These are phyloP conservation scores for Acronicta psi DNA, from an alignment of 2,888 invertebrate species.

Conservation along the genomic window DNA sequence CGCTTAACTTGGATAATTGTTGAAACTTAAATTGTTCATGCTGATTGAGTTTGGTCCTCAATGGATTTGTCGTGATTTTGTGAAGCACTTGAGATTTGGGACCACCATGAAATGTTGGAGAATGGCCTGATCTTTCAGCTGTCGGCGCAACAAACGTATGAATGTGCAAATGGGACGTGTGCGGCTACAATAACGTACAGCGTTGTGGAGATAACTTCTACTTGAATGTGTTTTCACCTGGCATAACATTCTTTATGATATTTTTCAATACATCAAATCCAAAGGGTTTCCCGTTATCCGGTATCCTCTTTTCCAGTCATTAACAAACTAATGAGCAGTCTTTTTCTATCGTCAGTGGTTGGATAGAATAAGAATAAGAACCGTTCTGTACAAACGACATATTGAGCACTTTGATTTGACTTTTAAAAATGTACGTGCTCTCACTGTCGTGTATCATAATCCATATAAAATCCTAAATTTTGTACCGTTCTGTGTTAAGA, in stretches of 20 bases:
- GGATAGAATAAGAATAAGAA: too few relatives aligned
- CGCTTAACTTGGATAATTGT: conserved; percentile 72
- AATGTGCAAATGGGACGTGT: conserved; percentile 44
- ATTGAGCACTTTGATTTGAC: too few relatives aligned
- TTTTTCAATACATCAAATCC: neutral
- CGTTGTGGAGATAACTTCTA: conserved; percentile 12
- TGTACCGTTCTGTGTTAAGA: too few relatives aligned
- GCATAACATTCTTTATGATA: neutral
- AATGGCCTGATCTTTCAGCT: conserved; percentile 33
- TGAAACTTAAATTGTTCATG: conserved; percentile 75
- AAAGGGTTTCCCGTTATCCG: conserved; percentile 5
- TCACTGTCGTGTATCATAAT: too few relatives aligned
- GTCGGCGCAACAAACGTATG: conserved; percentile 35
- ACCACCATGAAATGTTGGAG: conserved; percentile 60
- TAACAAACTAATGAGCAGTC: too few relatives aligned
- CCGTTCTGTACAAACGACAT: too few relatives aligned
- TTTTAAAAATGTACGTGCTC: too few relatives aligned
- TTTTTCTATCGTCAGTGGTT: too few relatives aligned
- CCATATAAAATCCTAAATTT: too few relatives aligned
- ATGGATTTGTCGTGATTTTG: conserved; percentile 72
- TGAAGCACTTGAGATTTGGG: conserved; percentile 71
- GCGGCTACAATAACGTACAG: conserved; percentile 18
- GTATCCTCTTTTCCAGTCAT: too few relatives aligned
- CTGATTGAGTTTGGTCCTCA: conserved; percentile 61
- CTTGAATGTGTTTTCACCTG: conserved; percentile 22